Conservation (phyloP, 1,140 invertebrate species). For the Polyergus mexicanus region DNA sequence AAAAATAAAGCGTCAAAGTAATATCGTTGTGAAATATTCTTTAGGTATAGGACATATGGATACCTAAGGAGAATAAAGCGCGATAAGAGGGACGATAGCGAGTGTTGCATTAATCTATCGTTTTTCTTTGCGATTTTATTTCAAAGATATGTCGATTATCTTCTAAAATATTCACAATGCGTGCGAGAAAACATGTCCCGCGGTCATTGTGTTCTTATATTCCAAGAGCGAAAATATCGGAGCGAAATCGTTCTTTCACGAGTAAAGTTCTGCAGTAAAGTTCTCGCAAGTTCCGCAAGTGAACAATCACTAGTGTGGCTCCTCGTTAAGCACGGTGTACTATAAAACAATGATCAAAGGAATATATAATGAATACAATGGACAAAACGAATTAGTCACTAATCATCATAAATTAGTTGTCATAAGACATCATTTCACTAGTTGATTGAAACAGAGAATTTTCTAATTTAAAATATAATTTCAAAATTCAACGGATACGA, state of each 20-base stretch:
- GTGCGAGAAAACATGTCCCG: not conserved
- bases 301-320: not conserved
- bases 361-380: not conserved
- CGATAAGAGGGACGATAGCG: not conserved
- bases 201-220: slow-evolving; percentile 53
- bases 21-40: slow-evolving; percentile 23
- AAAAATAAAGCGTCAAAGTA: not conserved
- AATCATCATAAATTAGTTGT: not conserved
- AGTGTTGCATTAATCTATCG: not conserved
- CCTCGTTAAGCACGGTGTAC: not conserved
- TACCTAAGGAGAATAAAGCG: not conserved
- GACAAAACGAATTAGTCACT: not conserved
- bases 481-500: not conserved
- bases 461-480: not conserved
- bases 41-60: not conserved
- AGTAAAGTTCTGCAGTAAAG: not conserved
- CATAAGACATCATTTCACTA: not conserved
- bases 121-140: slow-evolving; percentile 16
- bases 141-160: slow-evolving; percentile 41
- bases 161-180: slow-evolving; percentile 64
- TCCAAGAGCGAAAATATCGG: slow-evolving; percentile 23
- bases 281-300: not conserved
- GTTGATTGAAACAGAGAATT: not conserved
- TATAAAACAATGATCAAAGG: not conserved
- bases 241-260: not conserved